A percentile compares a stretch with the other conserved stretches of the same genome.
phyloP scores from a whole-genome alignment of 1,140 invertebrate species.

The Brachionus rubens region DNA sequence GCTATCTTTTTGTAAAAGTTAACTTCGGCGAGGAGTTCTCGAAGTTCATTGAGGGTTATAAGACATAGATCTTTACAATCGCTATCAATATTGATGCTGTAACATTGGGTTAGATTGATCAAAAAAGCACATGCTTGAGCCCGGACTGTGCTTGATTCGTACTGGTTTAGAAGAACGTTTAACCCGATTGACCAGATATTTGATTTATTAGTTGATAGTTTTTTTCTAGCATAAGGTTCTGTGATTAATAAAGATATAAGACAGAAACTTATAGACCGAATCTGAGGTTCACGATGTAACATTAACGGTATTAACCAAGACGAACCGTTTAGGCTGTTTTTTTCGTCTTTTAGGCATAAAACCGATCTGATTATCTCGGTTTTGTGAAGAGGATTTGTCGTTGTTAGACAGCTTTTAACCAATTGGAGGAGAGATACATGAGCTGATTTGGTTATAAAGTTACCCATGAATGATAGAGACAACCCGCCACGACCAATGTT shows the following conservation, averaged over 20 bases:
- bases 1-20: slow-evolving; percentile 45
- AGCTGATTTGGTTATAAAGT: slow-evolving; percentile 43
- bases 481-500: slow-evolving; percentile 34
- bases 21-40: neutral
- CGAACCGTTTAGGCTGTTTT: slow-evolving; percentile 16
- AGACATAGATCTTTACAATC: neutral
- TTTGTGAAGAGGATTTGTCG: neutral
- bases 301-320: slow-evolving; percentile 37
- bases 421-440: slow-evolving; percentile 30
- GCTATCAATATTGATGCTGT: neutral
- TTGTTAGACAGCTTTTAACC: slow-evolving; percentile 21
- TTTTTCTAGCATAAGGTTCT: neutral
- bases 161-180: slow-evolving; percentile 9
- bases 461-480: slow-evolving; percentile 34
- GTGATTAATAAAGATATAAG: slow-evolving; percentile 5
- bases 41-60: neutral
- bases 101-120: slow-evolving; percentile 33
- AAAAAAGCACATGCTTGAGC: slow-evolving; percentile 42
- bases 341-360: slow-evolving; percentile 27
- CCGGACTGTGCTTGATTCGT: slow-evolving; percentile 28
- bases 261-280: slow-evolving; percentile 26
- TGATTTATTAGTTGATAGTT: neutral
- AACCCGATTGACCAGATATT: slow-evolving; percentile 20
- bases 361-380: neutral
- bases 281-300: slow-evolving; percentile 33